Evolutionary conservation across 1,140 invertebrate species (phyloP).

Genomic region (Aphelenchoides fujianensis): DNA sequence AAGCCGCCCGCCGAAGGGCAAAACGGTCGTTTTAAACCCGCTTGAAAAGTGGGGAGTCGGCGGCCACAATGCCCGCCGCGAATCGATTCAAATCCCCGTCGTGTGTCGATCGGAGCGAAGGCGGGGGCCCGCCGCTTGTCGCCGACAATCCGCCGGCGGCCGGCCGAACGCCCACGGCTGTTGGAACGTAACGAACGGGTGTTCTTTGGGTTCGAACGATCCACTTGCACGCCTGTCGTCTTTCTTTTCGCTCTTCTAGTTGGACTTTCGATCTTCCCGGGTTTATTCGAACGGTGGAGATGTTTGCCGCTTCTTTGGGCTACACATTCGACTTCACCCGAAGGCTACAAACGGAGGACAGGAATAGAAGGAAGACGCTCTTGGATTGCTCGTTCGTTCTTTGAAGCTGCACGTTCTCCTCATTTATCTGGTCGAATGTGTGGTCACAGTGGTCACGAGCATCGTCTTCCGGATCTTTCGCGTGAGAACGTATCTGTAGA

Average conservation of each 20-base stretch:
- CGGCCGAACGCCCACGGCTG: background rate
- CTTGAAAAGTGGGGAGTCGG: background rate
- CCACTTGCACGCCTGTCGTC: background rate
- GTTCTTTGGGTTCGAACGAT: too few species aligned
- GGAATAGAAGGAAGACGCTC: background rate
- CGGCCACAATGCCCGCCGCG: background rate
- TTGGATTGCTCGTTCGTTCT: too few species aligned
- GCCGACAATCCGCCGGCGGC: background rate
- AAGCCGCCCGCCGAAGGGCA: too few species aligned
- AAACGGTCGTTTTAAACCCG: background rate
- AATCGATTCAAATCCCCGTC: background rate
- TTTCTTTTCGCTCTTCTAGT: background rate
- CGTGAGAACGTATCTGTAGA: background rate
- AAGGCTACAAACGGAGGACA: background rate
- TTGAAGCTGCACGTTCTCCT: too few species aligned
- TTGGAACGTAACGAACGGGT: too few species aligned
- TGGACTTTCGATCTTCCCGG: too few species aligned
- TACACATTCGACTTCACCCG: background rate
- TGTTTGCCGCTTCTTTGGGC: too few species aligned
- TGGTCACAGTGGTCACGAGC: background rate
- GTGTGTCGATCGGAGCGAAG: background rate
- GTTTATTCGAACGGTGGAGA: too few species aligned
- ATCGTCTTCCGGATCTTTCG: background rate
- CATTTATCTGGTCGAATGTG: background rate
- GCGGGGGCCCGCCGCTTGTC: background rate